phyloP scores from a whole-genome alignment of 92 coral and sea anemone species.

The Palythoa grandiflora region DNA sequence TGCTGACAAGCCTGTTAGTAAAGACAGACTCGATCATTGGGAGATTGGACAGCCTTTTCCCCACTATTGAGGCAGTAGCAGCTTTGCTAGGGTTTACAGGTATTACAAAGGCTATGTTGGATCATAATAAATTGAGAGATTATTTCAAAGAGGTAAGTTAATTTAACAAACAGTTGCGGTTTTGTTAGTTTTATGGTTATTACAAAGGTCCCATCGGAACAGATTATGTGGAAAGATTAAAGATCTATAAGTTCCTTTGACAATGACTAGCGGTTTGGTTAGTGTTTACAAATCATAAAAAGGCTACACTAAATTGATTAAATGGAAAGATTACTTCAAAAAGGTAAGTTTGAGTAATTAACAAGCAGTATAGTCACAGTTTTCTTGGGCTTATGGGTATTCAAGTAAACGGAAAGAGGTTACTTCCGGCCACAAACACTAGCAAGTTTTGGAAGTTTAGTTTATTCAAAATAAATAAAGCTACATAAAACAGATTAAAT shows the following conservation, averaged over 20 bases:
- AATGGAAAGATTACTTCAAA: slow-evolving; percentile 46
- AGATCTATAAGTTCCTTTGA: slow-evolving; percentile 21
- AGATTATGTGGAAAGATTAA: slow-evolving; percentile 56
- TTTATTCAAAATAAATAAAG: too few species aligned
- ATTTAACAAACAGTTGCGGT: neutral
- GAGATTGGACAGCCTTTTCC: slow-evolving; percentile 30
- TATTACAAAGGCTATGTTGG: slow-evolving; percentile 52
- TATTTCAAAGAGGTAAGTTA: slow-evolving; percentile 61
- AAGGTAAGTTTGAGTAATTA: too few species aligned
- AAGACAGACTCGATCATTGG: neutral
- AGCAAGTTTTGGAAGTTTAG: too few species aligned
- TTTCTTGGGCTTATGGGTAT: slow-evolving; percentile 43
- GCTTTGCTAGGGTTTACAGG: slow-evolving; percentile 48
- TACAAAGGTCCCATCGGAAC: slow-evolving; percentile 40
- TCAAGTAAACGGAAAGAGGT: slow-evolving; percentile 23
- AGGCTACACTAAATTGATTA: slow-evolving; percentile 49
- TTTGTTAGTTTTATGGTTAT: slow-evolving; percentile 48
- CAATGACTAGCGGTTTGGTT: slow-evolving; percentile 30
- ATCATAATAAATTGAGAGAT: slow-evolving; percentile 58
- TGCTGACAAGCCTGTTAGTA: too few species aligned
- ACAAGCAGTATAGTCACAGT: neutral
- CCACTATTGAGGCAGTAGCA: slow-evolving; percentile 43
- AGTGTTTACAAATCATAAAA: slow-evolving; percentile 36
- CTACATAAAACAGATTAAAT: neutral
- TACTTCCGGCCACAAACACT: too few species aligned